phyloP scores from a whole-genome alignment of 2,797 vertebrate species.

The Taenioides sp. region DNA sequence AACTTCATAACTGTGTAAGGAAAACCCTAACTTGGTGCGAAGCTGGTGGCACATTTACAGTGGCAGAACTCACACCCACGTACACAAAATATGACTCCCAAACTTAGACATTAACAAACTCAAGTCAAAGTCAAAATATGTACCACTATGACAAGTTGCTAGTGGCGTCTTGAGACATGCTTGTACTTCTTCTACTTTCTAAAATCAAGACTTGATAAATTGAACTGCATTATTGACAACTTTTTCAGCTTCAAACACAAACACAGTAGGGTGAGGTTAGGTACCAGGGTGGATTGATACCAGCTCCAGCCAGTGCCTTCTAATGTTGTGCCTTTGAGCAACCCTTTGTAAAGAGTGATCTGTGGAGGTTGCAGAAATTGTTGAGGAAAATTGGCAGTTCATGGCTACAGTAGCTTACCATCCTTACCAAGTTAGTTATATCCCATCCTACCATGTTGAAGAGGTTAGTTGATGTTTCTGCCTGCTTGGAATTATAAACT shows the following conservation, averaged over 20 bases:
- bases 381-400: too few relatives aligned
- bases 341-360: too few relatives aligned
- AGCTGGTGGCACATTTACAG: slow-evolving; percentile 35
- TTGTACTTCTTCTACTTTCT: not conserved
- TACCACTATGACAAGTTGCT: slow-evolving; percentile 20
- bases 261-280: not conserved
- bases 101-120: slow-evolving; percentile 2
- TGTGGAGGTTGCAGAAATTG: too few relatives aligned
- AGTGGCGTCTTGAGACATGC: slow-evolving; percentile 15
- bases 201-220: not conserved
- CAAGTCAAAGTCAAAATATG: slow-evolving; percentile 35
- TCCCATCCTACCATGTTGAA: too few relatives aligned
- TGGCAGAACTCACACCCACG: not conserved
- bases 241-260: not conserved
- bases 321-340: too few relatives aligned
- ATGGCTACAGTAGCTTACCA: too few relatives aligned
- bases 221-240: not conserved
- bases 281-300: not conserved
- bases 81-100: slow-evolving; percentile 14
- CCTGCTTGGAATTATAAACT: not conserved
- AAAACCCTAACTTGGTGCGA: slow-evolving; percentile 25
- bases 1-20: slow-evolving; percentile 24
- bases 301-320: too few relatives aligned
- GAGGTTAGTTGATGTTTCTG: too few relatives aligned
- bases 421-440: too few relatives aligned